phyloP scores from a whole-genome alignment of 1,140 invertebrate genomes.

The Chlorops oryzae region DNA sequence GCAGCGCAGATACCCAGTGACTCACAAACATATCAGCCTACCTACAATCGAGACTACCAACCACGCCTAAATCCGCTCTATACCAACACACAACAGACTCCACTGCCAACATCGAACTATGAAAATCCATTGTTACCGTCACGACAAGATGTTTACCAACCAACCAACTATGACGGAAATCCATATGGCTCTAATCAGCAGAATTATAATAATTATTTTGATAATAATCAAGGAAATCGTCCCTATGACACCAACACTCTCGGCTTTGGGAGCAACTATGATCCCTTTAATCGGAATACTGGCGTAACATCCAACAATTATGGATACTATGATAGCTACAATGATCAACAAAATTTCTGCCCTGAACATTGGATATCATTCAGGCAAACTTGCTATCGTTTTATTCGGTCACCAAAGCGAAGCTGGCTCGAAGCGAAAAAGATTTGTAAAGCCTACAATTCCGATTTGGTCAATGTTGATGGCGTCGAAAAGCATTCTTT shows the following conservation, averaged over 20 bases:
- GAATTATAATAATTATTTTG: slow-evolving; percentile 22
- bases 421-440: slow-evolving; percentile 69
- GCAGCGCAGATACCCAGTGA: slow-evolving; percentile 25
- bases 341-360: slow-evolving; percentile 53
- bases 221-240: slow-evolving; percentile 22
- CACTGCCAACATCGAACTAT: slow-evolving; percentile 19
- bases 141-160: slow-evolving; percentile 19
- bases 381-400: slow-evolving; percentile 75
- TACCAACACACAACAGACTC: slow-evolving; percentile 27
- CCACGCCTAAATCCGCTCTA: slow-evolving; percentile 39
- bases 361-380: slow-evolving; percentile 76
- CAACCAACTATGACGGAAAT: slow-evolving; percentile 12
- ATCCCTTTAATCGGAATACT: slow-evolving; percentile 36
- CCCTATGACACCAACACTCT: slow-evolving; percentile 9
- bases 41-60: slow-evolving; percentile 39
- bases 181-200: slow-evolving; percentile 13
- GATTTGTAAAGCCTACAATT: slow-evolving; percentile 74
- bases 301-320: slow-evolving; percentile 9
- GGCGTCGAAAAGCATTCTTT: slow-evolving; percentile 82
- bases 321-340: slow-evolving; percentile 30
- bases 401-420: slow-evolving; percentile 76
- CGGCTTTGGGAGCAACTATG: slow-evolving; percentile 22
- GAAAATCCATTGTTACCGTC: slow-evolving; percentile 34
- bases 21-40: slow-evolving; percentile 35
- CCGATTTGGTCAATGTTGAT: slow-evolving; percentile 74